Evolutionary conservation across 2,888 invertebrate species (phyloP), one percentile per base, ranked within the genome.

Genomic region (Pantelozetes paolii): DNA sequence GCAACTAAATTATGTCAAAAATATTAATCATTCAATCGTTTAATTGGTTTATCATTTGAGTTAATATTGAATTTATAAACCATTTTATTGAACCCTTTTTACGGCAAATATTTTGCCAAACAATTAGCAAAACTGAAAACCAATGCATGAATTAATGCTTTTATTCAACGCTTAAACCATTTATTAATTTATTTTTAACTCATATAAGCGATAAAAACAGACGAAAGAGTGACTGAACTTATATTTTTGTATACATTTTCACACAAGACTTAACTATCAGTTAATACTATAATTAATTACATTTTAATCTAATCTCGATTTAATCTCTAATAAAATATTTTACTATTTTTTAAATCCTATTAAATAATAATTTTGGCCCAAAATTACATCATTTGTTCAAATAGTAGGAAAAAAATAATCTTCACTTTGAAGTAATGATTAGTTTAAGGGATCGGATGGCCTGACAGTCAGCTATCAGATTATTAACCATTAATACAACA

Each of bases 351-450:
- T 26, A 54, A 54, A 54, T 54, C 54, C 54, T 54, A 54, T 26
- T 54, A 23, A 23, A 54, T 26, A 26, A 11, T 54, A 54, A 23
- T 54, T 54, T 13, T 23, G 26, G 11, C 2, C 54, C 26, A 2
- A 11, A 23, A 54, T 54, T 26, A 26, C 54, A 26, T 6, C 6
- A 54, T n/a, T 50, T n/a, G 2, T 50, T 2, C 26, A 23, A 54
- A 54, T 26, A 26, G 50, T 23, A 26, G 1, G 23, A 23, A 54
- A 54, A 23, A 54, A 23, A 54, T 54, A 54, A 54, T 54, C 26
- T 54, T 54, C 26, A 26, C 26, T 54, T 54, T 54, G 54, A 54
- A 54, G 20, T 50, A 50, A 45, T 45, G 45, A 45, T 45, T 45
- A 20, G 23, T 26, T 54, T 54, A 11, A 23, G 11, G 15, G 26